A percentile compares a stretch with the other conserved stretches of the same genome.
phyloP scores from a whole-genome alignment of 2,797 vertebrate species.

The Liparis tanakae region DNA sequence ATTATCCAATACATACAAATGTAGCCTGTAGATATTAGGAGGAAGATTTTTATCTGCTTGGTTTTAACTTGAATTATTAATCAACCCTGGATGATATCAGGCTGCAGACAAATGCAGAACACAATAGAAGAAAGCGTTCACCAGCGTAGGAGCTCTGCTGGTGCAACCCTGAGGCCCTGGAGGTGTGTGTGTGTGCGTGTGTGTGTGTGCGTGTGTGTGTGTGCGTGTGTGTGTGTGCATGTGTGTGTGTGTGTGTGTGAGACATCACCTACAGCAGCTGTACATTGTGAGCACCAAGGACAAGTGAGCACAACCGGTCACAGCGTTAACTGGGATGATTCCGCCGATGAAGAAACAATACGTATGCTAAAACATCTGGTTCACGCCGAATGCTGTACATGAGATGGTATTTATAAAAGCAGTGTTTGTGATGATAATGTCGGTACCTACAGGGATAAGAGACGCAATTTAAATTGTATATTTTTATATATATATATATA shows the following conservation, averaged over 20 bases:
- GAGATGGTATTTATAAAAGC: neutral
- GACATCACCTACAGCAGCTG: conserved; percentile 18
- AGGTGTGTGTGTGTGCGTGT: neutral
- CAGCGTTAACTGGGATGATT: neutral
- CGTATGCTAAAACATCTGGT: neutral
- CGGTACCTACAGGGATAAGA: neutral
- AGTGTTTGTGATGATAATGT: neutral
- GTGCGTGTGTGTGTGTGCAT: neutral
- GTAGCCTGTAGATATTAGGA: conserved; percentile 13
- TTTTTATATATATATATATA: no score
- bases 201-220: neutral
- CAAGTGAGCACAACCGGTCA: neutral
- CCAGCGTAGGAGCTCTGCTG: neutral
- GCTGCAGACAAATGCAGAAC: conserved; percentile 13
- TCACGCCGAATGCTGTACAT: neutral
- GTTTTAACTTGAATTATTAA: conserved; percentile 39
- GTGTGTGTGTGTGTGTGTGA: neutral
- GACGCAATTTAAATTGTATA: neutral
- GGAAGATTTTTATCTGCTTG: conserved; percentile 14
- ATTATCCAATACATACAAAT: conserved; percentile 24
- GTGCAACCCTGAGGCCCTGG: neutral
- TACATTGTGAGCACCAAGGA: conserved; percentile 1
- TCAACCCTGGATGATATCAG: conserved; percentile 5
- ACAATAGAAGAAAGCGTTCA: neutral
- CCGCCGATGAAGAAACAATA: neutral